Evolutionary conservation across 2,113 vertebrate genomes (phyloP).

Genomic region (Leptocoma aspasia): DNA sequence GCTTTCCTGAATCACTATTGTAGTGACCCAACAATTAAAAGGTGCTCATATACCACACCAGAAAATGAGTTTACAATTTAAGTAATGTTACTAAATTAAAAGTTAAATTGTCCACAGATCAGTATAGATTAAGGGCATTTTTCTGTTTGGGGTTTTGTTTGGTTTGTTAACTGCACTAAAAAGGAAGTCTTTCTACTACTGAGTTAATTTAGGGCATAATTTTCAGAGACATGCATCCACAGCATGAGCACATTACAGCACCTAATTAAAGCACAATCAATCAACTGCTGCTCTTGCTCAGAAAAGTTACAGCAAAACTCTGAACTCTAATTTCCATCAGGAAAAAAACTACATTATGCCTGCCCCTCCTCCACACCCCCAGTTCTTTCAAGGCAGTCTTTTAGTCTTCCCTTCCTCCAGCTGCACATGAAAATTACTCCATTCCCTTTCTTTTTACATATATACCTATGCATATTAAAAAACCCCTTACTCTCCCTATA

Average conservation of each 20-base stretch:
- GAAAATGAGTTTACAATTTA: not conserved
- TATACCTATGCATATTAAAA: not conserved
- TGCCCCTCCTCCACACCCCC: not conserved
- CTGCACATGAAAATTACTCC: not conserved
- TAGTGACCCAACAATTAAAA: not conserved
- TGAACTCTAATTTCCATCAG: not conserved
- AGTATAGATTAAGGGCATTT: not conserved
- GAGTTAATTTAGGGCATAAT: not conserved
- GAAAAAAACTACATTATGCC: not conserved
- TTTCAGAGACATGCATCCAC: not conserved
- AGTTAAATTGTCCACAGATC: not conserved
- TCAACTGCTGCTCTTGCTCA: constrained; percentile 3
- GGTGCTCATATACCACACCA: not conserved
- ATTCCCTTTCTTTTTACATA: not conserved
- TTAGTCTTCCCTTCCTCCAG: not conserved
- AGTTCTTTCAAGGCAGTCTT: not conserved
- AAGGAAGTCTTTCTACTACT: not conserved
- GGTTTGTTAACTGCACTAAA: not conserved
- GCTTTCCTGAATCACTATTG: not conserved
- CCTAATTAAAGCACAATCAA: constrained; percentile 17
- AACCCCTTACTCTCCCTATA: not conserved
- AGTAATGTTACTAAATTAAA: not conserved
- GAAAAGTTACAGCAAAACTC: not conserved
- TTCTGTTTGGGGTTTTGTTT: not conserved
- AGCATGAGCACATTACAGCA: not conserved